Evolutionary conservation across 2,888 invertebrate species (phyloP).

Genomic region (Thymelicus lineola): DNA sequence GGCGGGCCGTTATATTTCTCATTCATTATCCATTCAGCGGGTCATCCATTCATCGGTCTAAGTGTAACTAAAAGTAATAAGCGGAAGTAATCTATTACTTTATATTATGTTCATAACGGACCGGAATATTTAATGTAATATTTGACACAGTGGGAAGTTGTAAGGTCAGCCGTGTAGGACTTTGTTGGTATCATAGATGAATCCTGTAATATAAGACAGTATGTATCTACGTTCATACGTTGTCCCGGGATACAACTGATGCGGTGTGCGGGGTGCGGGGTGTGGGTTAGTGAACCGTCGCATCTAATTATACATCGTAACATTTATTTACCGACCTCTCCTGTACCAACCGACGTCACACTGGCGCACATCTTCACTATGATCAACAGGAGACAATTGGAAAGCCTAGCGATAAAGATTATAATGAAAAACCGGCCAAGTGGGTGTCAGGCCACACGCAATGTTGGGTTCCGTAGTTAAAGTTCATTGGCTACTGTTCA

Average conservation of each 20-base stretch:
- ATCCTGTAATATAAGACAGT: not conserved
- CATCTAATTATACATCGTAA: conserved; percentile 59
- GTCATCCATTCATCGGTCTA: not conserved
- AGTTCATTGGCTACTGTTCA: no score
- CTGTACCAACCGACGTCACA: not conserved
- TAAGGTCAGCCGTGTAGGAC: no score
- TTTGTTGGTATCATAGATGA: not conserved
- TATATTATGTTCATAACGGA: not conserved
- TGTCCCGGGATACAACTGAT: not conserved
- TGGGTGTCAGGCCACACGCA: no score
- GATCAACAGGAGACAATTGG: no score
- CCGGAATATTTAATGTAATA: not conserved
- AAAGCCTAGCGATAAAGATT: no score
- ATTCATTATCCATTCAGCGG: conserved; percentile 4
- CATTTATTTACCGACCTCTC: conserved; percentile 48
- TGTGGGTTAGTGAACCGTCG: conserved; percentile 61
- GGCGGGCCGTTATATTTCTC: not conserved
- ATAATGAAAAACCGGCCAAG: no score
- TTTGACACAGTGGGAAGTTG: no score
- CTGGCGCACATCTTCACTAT: no score
- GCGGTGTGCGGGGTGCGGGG: conserved; percentile 5
- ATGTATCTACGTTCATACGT: not conserved
- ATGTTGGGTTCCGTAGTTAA: no score
- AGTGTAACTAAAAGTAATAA: not conserved
- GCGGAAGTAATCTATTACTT: conserved; percentile 3